Conservation (phyloP, 2,797 vertebrate species). For the Notolepis coatsorum region DNA sequence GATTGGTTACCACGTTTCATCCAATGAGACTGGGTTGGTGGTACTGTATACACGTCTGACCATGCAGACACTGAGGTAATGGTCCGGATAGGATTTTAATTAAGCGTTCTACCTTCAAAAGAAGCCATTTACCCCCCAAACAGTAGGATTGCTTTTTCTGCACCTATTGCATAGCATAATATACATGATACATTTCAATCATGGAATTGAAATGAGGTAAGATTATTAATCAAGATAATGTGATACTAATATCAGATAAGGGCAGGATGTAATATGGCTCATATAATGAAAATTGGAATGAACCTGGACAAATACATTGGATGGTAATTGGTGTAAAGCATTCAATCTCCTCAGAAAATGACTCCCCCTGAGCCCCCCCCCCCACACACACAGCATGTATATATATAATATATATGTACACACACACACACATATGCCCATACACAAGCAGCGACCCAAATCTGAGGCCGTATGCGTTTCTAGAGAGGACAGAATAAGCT, state of each 20-base stretch:
- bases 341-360: constrained; percentile 47
- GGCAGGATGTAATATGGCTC: constrained; percentile 62
- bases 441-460: background rate
- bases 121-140: constrained; percentile 66
- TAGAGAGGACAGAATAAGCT: constrained; percentile 8
- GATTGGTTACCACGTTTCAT: constrained; percentile 46
- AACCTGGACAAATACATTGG: constrained; percentile 43
- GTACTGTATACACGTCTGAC: constrained; percentile 26
- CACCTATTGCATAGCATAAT: constrained; percentile 54
- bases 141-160: constrained; percentile 52
- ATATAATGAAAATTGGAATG: constrained; percentile 53
- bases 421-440: constrained; percentile 5
- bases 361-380: background rate
- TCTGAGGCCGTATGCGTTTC: background rate
- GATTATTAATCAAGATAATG: constrained; percentile 77
- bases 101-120: constrained; percentile 61
- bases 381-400: background rate
- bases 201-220: constrained; percentile 58
- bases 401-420: constrained; percentile 1
- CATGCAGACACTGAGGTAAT: constrained; percentile 46
- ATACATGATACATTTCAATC: constrained; percentile 64
- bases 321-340: constrained; percentile 48
- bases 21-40: constrained; percentile 11
- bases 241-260: constrained; percentile 68
- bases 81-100: constrained; percentile 59